Evolutionary conservation across 2,888 invertebrate genomes (phyloP).

Genomic region (Chalcis sispes): DNA sequence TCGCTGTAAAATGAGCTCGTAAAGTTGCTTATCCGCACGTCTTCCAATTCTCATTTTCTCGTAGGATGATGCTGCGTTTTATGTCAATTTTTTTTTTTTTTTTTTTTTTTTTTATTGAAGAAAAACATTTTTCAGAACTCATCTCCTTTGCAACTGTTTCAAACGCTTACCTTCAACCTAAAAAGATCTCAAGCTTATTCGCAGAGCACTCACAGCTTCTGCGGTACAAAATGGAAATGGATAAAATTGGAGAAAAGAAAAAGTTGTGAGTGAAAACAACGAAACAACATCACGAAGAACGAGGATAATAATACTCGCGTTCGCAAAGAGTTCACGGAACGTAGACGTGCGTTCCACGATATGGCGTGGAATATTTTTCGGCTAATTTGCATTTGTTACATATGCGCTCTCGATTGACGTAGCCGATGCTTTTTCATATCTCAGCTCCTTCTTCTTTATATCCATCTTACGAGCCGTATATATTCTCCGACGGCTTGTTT

Average conservation of each 20-base stretch:
- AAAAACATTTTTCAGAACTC: too few relatives aligned
- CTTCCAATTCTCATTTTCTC: neutral
- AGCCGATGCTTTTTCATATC: neutral
- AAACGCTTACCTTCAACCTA: slow-evolving; percentile 10
- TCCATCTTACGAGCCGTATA: too few relatives aligned
- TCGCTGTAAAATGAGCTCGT: neutral
- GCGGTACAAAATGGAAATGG: neutral
- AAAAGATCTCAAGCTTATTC: too few relatives aligned
- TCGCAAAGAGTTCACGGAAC: too few relatives aligned
- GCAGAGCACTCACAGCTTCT: neutral
- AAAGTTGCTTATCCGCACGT: neutral
- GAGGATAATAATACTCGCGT: too few relatives aligned
- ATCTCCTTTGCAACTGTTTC: neutral
- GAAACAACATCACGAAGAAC: neutral
- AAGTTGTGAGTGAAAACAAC: neutral
- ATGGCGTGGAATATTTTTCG: slow-evolving; percentile 12
- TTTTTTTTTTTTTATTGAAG: too few relatives aligned
- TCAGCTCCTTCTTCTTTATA: too few relatives aligned
- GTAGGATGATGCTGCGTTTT: too few relatives aligned
- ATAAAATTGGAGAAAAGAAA: too few relatives aligned
- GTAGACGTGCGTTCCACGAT: too few relatives aligned
- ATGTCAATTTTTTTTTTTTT: too few relatives aligned
- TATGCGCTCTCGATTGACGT: neutral
- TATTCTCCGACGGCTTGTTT: too few relatives aligned
- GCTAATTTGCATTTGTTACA: neutral